phyloP scores from a whole-genome alignment of 2,888 invertebrate species.

The Heliconius aoede region DNA sequence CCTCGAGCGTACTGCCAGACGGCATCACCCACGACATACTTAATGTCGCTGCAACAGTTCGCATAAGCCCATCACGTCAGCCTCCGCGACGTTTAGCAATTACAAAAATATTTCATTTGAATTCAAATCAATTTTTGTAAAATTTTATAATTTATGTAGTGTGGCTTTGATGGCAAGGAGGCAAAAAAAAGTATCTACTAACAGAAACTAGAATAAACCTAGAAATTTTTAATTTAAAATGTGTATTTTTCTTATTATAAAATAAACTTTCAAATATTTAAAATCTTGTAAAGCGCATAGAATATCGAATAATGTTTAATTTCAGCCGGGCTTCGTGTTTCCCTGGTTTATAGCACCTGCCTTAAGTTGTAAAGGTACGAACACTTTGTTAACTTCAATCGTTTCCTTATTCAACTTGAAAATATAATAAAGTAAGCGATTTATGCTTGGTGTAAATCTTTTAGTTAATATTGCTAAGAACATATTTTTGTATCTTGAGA shows the following conservation, averaged over 20 bases:
- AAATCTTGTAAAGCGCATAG: conserved; percentile 4
- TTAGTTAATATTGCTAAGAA: neutral
- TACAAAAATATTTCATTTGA: too few species aligned
- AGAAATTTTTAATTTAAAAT: neutral
- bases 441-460: neutral
- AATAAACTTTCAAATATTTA: neutral
- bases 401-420: conserved; percentile 9
- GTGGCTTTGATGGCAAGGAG: too few species aligned
- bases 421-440: conserved; percentile 12
- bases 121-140: too few species aligned
- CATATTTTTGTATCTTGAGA: neutral
- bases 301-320: conserved; percentile 1
- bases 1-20: too few species aligned
- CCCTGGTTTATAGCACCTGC: conserved; percentile 26
- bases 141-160: too few species aligned
- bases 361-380: conserved; percentile 18
- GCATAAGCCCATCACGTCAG: too few species aligned
- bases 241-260: neutral
- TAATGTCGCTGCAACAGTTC: too few species aligned
- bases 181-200: too few species aligned
- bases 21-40: too few species aligned
- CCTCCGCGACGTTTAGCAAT: too few species aligned
- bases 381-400: conserved; percentile 3
- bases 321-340: conserved; percentile 16
- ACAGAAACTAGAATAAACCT: too few species aligned